Percentiles rank a stretch among this genome's conserved stretches.
Evolutionary conservation across 2,888 invertebrate species (phyloP).

Genomic region (Nemapogon koenigi): DNA sequence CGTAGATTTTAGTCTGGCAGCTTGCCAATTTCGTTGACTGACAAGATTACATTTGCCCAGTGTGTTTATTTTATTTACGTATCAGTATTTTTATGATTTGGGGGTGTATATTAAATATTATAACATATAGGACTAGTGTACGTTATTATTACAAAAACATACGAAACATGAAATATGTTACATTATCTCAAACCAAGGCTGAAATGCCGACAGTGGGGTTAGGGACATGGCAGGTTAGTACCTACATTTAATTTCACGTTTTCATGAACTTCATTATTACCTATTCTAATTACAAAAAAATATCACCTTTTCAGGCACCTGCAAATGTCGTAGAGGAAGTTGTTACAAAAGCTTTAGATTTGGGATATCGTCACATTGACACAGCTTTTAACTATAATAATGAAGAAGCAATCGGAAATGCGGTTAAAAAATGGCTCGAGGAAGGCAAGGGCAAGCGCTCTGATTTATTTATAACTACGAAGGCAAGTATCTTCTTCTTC

Average conservation of each 20-base stretch:
- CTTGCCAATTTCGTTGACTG: no score
- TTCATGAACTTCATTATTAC: not conserved
- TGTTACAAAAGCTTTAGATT: conserved; percentile 69
- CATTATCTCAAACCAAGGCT: conserved; percentile 49
- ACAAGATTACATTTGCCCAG: no score
- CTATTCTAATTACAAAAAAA: not conserved
- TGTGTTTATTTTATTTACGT: not conserved
- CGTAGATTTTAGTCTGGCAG: conserved; percentile 3
- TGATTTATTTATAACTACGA: conserved; percentile 82
- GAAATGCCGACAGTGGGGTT: conserved; percentile 75
- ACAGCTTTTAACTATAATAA: conserved; percentile 83
- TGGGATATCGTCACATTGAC: conserved; percentile 79
- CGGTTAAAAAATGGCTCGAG: conserved; percentile 69
- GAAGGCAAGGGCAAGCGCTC: conserved; percentile 69
- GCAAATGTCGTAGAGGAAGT: conserved; percentile 69
- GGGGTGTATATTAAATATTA: no score
- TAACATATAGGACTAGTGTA: conserved; percentile 13
- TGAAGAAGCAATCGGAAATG: conserved; percentile 76
- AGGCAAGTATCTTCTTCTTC: no score
- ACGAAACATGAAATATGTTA: conserved; percentile 48
- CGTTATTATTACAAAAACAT: conserved; percentile 26
- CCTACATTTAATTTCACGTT: not conserved
- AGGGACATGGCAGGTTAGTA: conserved; percentile 73
- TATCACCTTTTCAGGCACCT: conserved; percentile 49
- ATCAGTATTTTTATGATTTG: conserved; percentile 1